Base-by-base conservation (phyloP, 64 coral and sea anemone species). In the Orbicella faveolata region DNA sequence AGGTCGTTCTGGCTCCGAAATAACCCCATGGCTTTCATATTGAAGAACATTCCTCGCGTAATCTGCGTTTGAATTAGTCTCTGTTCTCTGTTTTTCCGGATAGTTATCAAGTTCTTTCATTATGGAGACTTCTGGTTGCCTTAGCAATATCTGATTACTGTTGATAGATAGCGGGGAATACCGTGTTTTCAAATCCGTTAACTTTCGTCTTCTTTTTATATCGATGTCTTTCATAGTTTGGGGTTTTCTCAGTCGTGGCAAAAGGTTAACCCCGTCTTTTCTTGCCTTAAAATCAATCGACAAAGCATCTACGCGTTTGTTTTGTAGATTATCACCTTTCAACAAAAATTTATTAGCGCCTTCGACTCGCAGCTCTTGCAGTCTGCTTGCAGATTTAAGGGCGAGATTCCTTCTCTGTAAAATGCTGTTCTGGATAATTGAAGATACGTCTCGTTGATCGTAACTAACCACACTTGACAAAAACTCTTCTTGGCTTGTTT, bases 341-440 rank as follows among this genome's bases (percentile, higher is more conserved):
- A 85, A 26, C 7, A 14, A 1, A 73, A 85, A 70, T 9, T 37
- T 85, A 7, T 67, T 85, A 30, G 65, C 36, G 6, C 82, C 65
- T 52, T 51, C n/a, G 17, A 85, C n/a, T 16, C 65, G 19, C 23
- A 85, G 64, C 1, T 73, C 82, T 85, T 72, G 70, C 23, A 70
- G 25, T 33, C 72, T 85, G 41, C 64, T 73, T 52, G 63, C 65
- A 26, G 82, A 30, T 44, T n/a, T 10, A 25, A 83, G 35, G 9
- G 82, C 36, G 1, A 72, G 36, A 21, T 35, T 72, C 72, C 65
- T 37, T 73, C 82, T 85, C 72, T 85, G 64, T 14, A 85, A 52
- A 52, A 85, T 85, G 65, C 82, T 85, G 9, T 73, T 37, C 23
- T 73, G 65, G 19, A 85, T 51, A 33, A 85, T 52, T 17, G 82